phyloP scores from a whole-genome alignment of 1,140 invertebrate genomes.

The Babylonia areolata region DNA sequence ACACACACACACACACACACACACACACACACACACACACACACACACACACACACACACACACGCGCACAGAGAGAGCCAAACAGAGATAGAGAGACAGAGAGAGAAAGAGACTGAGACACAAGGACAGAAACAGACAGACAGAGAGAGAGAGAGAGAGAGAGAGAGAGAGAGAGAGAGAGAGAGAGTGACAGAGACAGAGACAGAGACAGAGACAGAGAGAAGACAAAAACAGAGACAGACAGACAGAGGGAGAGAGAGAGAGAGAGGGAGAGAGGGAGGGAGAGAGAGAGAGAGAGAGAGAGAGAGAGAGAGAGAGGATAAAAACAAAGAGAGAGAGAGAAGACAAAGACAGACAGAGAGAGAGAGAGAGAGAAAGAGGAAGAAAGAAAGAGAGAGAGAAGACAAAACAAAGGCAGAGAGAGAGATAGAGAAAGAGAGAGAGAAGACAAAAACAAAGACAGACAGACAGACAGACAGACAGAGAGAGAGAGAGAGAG shows the following conservation, averaged over 20 bases:
- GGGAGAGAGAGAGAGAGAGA: not conserved
- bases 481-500: slow-evolving; percentile 33
- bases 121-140: too few relatives aligned
- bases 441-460: not conserved
- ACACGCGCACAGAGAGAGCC: too few relatives aligned
- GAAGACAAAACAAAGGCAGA: not conserved
- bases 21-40: too few relatives aligned
- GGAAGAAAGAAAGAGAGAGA: not conserved
- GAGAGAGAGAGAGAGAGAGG: slow-evolving; percentile 10
- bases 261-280: not conserved
- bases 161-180: not conserved
- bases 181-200: not conserved
- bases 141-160: too few relatives aligned
- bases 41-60: too few relatives aligned
- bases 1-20: too few relatives aligned
- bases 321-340: not conserved
- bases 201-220: not conserved
- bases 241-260: not conserved
- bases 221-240: not conserved
- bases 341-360: not conserved
- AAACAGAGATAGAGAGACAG: too few relatives aligned
- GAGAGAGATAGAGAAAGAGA: too few relatives aligned
- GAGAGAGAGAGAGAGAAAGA: not conserved
- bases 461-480: not conserved
- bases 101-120: too few relatives aligned